Base-by-base conservation (phyloP, 2,113 vertebrate genomes). In the Ivindomyrus marchei region DNA sequence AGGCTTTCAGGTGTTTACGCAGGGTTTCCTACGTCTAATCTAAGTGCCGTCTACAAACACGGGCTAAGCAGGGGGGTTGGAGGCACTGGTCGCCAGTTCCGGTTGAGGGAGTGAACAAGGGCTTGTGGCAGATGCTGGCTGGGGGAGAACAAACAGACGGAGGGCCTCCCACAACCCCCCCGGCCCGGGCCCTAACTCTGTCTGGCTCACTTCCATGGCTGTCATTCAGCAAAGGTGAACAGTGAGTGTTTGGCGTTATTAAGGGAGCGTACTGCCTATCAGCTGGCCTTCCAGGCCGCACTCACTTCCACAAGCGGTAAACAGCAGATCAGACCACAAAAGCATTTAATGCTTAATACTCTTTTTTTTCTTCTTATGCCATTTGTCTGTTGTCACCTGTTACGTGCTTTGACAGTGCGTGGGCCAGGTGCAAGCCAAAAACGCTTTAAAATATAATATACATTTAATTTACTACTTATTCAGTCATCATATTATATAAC, bases 1-100 rank as follows among this genome's bases (percentile, higher is more conserved):
- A 95, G 96, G 94, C 93, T 96, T 93, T 94, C 96, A 97, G 95
- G 96, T 97, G 96, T 95, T 94, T 95, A 93, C 90, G 92, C 94
- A 93, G 91, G 92, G 94, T 94, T 45, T 70, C 4, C 85, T 66
- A 86, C 90, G 92, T 91, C 91, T 92, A 90, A 93, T 94, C 94
- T 90, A 93, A 92, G 91, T 92, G 93, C 92, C 90, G 91, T 92
- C 93, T 91, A 94, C 94, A 94, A 91, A 36, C 80, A 91, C 42
- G 88, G 91, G 92, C 92, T 94, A 91, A 95, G 93, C 91, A 6
- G 87, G 91, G 92, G 52, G 89, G 70, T 36, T 6, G 21, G 91
- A 94, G 94, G 93, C 93, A 92, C 93, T 85, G 89, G 93, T 91
- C 94, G 95, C 93, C 50, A 93, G 89, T 89, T 90, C 83, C 24